phyloP scores from a whole-genome alignment of 2,797 vertebrate genomes.

The Limosa lapponica region DNA sequence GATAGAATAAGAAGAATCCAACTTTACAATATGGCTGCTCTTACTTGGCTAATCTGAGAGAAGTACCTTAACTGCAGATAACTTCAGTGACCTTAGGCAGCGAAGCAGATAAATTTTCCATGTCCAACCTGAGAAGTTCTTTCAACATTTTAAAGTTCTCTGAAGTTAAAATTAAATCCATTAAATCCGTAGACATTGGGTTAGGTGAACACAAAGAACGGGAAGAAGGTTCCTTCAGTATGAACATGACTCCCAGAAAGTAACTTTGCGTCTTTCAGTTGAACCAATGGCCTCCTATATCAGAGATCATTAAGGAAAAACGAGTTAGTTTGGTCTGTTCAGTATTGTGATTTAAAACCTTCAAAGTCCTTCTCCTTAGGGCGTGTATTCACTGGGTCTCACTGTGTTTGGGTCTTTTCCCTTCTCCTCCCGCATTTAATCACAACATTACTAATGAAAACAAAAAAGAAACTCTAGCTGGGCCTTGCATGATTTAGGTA shows the following conservation, averaged over 20 bases:
- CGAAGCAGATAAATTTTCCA: not conserved
- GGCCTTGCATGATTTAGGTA: conserved; percentile 80
- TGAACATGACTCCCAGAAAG: not conserved
- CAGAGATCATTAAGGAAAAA: conserved; percentile 32
- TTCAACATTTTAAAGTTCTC: not conserved
- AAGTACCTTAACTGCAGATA: not conserved
- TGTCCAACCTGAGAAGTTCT: not conserved
- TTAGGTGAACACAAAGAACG: not conserved
- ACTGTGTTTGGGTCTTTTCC: conserved; percentile 18
- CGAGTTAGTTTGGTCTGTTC: not conserved
- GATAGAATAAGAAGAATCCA: not conserved
- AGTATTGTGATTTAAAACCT: conserved; percentile 44
- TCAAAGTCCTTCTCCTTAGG: conserved; percentile 28
- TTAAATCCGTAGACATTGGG: not conserved
- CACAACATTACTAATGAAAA: conserved; percentile 75
- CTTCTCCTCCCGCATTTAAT: conserved; percentile 52
- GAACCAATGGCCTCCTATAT: not conserved
- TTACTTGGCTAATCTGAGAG: not conserved
- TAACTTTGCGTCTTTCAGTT: not conserved
- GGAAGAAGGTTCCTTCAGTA: not conserved
- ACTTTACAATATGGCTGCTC: not conserved
- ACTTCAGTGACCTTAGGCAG: not conserved
- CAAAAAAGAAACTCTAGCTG: conserved; percentile 69
- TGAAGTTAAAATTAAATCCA: not conserved
- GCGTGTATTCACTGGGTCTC: not conserved